Base-by-base conservation (phyloP, 1,140 invertebrate species). In the Ostrea edulis region DNA sequence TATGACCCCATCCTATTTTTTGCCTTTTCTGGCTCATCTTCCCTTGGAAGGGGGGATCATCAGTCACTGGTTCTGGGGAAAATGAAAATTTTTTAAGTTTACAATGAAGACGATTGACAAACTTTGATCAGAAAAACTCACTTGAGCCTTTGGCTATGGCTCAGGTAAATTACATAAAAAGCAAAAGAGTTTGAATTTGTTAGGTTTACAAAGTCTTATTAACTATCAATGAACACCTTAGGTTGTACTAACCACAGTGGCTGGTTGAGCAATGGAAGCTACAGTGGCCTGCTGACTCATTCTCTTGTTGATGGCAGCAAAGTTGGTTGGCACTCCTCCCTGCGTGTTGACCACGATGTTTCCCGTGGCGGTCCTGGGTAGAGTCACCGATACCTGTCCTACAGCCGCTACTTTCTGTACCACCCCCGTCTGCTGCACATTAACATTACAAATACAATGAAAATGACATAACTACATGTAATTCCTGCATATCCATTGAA, bases 271-370 rank as follows among this genome's bases (percentile, higher is more conserved):
- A 22, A 89, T 68, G 35, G 86, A 82, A 82, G 86, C 82, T 51
- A 90, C 90, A 53, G 85, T 77, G 22, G 83, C 65, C 54, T 81
- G 65, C 29, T 94, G 94, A 82, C 91, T 93, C 86, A 94, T 91
- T n/a, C 93, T 87, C 88, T 93, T 94, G 83, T 92, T 93, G 62
- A 94, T 92, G 52, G 92, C 92, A 35, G 93, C 92, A 87, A 94
- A 92, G 82, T 91, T 91, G 14, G 90, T 86, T 3, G 87, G 77
- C 53, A 91, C 71, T 81, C 92, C 89, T 84, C 88, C 89, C 84
- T 91, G 87, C 62, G 92, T 90, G 89, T 92, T 93, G 85, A 92
- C 91, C 14, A 93, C 89, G 90, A 93, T 94, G 88, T 91, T 91
- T 91, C 91, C 94, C 77, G 92, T 85, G 54, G 91, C 88, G 17